Conservation (phyloP, 2,888 invertebrate species). For the Cyaniris semiargus region DNA sequence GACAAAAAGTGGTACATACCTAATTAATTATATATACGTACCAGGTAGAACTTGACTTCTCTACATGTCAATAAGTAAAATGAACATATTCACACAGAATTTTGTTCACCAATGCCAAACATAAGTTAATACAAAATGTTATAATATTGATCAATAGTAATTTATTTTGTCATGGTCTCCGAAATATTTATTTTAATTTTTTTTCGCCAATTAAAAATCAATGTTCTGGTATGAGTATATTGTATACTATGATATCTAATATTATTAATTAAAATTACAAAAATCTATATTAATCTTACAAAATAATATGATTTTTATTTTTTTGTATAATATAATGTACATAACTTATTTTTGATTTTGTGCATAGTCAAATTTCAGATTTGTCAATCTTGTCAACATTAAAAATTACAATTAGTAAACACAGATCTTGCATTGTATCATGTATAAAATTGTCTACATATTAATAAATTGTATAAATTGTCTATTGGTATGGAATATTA, state of each 20-base stretch:
- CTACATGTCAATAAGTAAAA: constrained; percentile 36
- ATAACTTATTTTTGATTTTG: constrained; percentile 60
- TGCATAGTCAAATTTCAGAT: constrained; percentile 59
- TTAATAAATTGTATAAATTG: constrained; percentile 39
- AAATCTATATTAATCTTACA: constrained; percentile 37
- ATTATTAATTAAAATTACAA: constrained; percentile 39
- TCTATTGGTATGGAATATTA: constrained; percentile 45
- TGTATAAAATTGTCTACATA: constrained; percentile 40
- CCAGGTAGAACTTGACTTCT: constrained; percentile 33
- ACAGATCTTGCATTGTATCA: constrained; percentile 39
- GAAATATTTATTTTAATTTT: constrained; percentile 57
- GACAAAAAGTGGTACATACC: constrained; percentile 29
- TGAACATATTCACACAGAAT: constrained; percentile 43
- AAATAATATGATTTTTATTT: constrained; percentile 42
- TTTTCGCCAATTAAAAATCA: constrained; percentile 35
- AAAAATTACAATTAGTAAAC: constrained; percentile 49
- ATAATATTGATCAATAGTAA: constrained; percentile 74
- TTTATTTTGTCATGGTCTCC: constrained; percentile 68
- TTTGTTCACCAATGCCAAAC: constrained; percentile 44
- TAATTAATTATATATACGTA: constrained; percentile 26
- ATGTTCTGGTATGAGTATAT: constrained; percentile 16
- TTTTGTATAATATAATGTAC: constrained; percentile 34
- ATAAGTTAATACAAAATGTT: constrained; percentile 47
- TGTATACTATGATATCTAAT: constrained; percentile 28
- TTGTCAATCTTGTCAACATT: constrained; percentile 45